Base-by-base conservation (phyloP, 1,140 invertebrate species). In the Aphelinus certus region DNA sequence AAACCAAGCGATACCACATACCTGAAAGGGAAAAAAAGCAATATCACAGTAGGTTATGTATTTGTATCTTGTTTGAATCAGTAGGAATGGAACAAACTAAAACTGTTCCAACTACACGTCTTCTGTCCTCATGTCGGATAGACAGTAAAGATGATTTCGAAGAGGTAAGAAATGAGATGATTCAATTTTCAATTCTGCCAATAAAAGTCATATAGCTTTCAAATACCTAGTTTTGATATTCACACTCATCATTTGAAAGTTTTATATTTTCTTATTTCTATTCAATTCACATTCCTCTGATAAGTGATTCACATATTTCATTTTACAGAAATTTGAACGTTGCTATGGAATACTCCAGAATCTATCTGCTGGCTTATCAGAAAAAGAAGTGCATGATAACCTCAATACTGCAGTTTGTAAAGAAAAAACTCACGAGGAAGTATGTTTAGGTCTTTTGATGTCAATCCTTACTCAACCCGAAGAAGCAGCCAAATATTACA, bases 321-420 rank as follows among this genome's bases (percentile, higher is more conserved):
- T 88, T 76, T 90, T 93, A 91, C 90, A 98, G 96, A 96, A 95
- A 91, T 94, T 96, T 81, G 95, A 97, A 84, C 92, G 93, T 83
- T 94, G 94, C 80, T 95, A 94, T 86, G 88, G 88, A 75, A 91
- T 90, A 80, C 88, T 98, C 68, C 93, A 94, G 85, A 92, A 90
- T 79, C 87, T 97, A 76, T 92, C 93, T 47, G 89, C 91, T 71
- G 95, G 95, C 71, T 90, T 96, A 74, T 96, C 95, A 73, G 97
- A 98, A 84, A 96, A 97, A 85, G 97, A 98, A 88, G 92, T 94
- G 76, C 96, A 98, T 83, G 96, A 98, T 87, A 93, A 93, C 7
- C 89, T 98, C 7, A 96, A 95, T 83, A 95, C 93, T 87, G 92
- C 94, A 53, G 93, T 96, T 63, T 94, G 94, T 82, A 97, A 97